Evolutionary conservation across 2,113 vertebrate genomes (phyloP).

Genomic region (Gorsachius goisagi): DNA sequence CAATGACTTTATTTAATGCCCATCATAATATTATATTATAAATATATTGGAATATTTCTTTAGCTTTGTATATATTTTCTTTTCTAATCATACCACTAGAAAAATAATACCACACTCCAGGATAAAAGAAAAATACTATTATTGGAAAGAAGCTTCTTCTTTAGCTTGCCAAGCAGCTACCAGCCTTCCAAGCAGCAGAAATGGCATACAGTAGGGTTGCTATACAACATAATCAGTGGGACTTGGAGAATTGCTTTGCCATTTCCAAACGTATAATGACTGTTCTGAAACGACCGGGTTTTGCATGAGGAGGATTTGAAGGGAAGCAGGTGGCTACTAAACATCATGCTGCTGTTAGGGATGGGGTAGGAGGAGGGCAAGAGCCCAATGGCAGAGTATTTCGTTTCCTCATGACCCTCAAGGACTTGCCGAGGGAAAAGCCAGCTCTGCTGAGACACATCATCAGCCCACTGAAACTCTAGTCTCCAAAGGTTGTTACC

Average conservation of each 20-base stretch:
- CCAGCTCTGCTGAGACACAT: not conserved
- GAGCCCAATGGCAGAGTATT: not conserved
- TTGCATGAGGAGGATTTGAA: slow-evolving; percentile 1
- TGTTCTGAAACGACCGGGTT: not conserved
- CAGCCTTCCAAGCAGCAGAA: slow-evolving; percentile 49
- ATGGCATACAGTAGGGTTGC: not conserved
- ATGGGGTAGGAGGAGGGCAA: not conserved
- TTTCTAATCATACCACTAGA: slow-evolving; percentile 49
- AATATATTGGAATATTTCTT: slow-evolving; percentile 48
- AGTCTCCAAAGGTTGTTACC: not conserved
- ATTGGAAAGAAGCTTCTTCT: slow-evolving; percentile 54
- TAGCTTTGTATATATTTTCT: slow-evolving; percentile 45
- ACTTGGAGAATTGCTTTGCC: slow-evolving; percentile 21
- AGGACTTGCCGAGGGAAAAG: not conserved
- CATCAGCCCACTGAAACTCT: not conserved
- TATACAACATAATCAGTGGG: slow-evolving; percentile 14
- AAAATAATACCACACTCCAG: slow-evolving; percentile 37
- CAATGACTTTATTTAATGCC: slow-evolving; percentile 36
- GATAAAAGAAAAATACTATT: slow-evolving; percentile 45
- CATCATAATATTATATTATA: slow-evolving; percentile 38
- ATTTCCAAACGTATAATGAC: not conserved
- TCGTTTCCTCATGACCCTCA: not conserved
- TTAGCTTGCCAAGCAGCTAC: slow-evolving; percentile 52
- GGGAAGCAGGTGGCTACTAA: not conserved
- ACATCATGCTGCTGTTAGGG: not conserved